phyloP scores from a whole-genome alignment of 1,140 invertebrate species.

The Gryllus bimaculatus region DNA sequence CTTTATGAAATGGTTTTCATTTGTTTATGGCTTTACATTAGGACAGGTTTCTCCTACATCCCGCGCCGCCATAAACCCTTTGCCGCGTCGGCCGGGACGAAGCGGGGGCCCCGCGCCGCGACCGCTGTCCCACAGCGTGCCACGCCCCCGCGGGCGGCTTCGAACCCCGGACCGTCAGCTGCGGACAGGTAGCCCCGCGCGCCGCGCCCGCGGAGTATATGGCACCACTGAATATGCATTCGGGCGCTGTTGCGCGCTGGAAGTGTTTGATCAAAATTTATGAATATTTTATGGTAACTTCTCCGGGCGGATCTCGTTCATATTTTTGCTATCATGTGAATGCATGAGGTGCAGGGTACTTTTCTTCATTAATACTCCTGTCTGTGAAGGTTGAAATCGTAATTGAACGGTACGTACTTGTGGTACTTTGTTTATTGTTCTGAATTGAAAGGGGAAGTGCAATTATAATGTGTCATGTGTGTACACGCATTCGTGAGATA shows the following conservation, averaged over 20 bases:
- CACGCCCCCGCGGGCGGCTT: no score
- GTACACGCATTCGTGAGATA: no score
- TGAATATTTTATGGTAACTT: background rate
- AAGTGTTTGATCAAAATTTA: background rate
- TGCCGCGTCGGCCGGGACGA: background rate
- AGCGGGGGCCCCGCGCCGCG: background rate
- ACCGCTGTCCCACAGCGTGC: no score
- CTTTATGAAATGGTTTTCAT: background rate
- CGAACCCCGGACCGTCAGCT: background rate
- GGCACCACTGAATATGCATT: background rate
- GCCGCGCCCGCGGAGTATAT: background rate
- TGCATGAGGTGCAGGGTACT: no score
- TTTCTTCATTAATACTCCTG: no score
- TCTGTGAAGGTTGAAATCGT: no score
- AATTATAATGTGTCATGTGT: no score
- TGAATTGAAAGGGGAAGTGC: no score
- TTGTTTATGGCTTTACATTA: conserved; percentile 1
- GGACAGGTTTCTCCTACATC: background rate
- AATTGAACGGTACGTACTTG: no score
- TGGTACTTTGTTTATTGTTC: no score
- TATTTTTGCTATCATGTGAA: background rate
- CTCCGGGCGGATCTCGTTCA: background rate
- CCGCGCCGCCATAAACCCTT: background rate
- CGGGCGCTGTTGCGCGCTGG: background rate
- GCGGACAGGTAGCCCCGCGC: background rate